Evolutionary conservation across 2,113 vertebrate species (phyloP).

Genomic region (Pitta sordida): DNA sequence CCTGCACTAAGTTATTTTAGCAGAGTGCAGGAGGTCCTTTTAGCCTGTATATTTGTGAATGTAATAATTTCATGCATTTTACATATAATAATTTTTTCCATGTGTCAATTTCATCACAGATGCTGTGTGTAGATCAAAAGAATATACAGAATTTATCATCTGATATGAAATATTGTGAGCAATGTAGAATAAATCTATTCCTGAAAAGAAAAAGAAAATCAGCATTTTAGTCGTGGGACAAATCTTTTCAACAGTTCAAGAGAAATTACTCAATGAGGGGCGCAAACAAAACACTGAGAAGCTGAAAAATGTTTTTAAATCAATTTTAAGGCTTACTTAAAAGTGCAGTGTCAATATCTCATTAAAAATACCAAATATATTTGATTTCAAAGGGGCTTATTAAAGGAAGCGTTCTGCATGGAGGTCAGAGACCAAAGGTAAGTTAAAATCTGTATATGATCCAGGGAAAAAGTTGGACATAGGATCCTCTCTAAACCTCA

Average conservation of each 20-base stretch:
- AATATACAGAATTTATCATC: not conserved
- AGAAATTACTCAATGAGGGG: not conserved
- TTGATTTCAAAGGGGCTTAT: not conserved
- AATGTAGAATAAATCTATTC: not conserved
- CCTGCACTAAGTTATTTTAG: not conserved
- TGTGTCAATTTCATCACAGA: not conserved
- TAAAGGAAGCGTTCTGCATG: not conserved
- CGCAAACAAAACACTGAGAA: not conserved
- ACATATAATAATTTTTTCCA: not conserved
- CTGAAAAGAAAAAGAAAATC: not conserved
- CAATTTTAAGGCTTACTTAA: not conserved
- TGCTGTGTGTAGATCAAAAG: not conserved
- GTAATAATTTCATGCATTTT: not conserved
- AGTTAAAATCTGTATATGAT: not conserved
- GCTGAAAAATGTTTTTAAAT: not conserved
- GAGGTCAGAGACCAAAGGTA: not conserved
- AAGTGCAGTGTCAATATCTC: not conserved
- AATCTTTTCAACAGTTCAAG: not conserved
- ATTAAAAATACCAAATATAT: not conserved
- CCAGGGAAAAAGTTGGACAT: not conserved
- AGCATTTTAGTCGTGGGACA: not conserved
- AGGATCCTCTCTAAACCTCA: not conserved
- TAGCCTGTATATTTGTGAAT: not conserved
- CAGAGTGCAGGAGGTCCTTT: not conserved
- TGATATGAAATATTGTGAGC: not conserved